Base-by-base conservation (phyloP, 1,140 invertebrate species). In the Cryptotermes secundus region DNA sequence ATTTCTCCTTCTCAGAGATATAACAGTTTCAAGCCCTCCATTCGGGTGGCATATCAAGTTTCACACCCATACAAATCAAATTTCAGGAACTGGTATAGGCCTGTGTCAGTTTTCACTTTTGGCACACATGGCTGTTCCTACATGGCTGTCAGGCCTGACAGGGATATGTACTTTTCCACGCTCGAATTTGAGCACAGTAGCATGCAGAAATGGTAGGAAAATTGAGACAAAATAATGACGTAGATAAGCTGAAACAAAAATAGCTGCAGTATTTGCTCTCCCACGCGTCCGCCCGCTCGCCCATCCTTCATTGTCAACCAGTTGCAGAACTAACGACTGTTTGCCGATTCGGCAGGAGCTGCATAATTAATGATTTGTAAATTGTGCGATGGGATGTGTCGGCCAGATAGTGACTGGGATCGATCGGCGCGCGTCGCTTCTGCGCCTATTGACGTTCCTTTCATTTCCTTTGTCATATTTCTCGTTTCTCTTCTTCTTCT, bases 301-400 rank as follows among this genome's bases (percentile, higher is more conserved):
- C 59, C 26, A 72, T 72, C 59, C 59, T 72, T 72, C 59, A 31
- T 31, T 72, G 59, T 72, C 59, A 72, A 72, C 59, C 59, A 72
- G 59, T 72, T 72, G 59, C 59, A 72, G 59, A 72, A 72, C 59
- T 72, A 72, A 72, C 59, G 59, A 72, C n/a, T 72, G 59, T 72
- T 72, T 72, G 59, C 59, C 59, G n/a, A 72, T 72, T 72, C 59
- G 59, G 59, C 59, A 72, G 59, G n/a, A 26, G 59, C 59, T 72
- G 59, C 59, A 72, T 72, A 72, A 72, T 72, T 72, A 72, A 72
- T 72, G 59, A 72, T 72, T 72, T 72, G 59, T 72, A 72, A 72
- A 72, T 72, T 72, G 59, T 72, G 59, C 59, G 59, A 72, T 72
- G 59, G 53, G 59, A 31, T 72, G 59, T n/a, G 26, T n/a, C 59